Percentiles rank a stretch among this genome's conserved stretches.
Evolutionary conservation across 1,140 invertebrate genomes (phyloP).

Genomic region (Holcopasites calliopsidis): DNA sequence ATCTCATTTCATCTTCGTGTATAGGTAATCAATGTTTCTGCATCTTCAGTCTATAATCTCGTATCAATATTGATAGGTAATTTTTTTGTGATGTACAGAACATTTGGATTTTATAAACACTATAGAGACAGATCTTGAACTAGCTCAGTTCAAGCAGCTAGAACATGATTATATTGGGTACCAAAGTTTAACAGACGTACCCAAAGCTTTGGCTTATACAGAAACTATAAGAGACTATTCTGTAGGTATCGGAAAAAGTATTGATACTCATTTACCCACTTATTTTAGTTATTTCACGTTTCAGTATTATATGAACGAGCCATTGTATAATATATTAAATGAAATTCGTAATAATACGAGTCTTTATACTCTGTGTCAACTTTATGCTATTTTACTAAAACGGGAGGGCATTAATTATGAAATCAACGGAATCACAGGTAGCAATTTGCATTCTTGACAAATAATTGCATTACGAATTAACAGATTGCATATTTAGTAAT

Average conservation of each 20-base stretch:
- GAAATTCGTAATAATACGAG: slow-evolving; percentile 85
- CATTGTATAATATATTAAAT: slow-evolving; percentile 87
- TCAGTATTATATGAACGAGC: slow-evolving; percentile 80
- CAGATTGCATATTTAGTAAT: too few relatives aligned
- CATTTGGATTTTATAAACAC: slow-evolving; percentile 97
- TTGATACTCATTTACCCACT: not conserved
- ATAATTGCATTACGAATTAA: too few relatives aligned
- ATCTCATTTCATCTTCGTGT: slow-evolving; percentile 96
- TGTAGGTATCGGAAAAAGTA: slow-evolving; percentile 76
- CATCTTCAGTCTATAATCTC: not conserved
- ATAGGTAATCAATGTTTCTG: slow-evolving; percentile 83
- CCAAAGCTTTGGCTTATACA: slow-evolving; percentile 87
- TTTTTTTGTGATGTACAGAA: slow-evolving; percentile 82
- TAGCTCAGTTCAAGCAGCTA: slow-evolving; percentile 91
- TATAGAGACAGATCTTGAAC: slow-evolving; percentile 85
- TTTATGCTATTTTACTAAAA: slow-evolving; percentile 91
- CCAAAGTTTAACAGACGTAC: slow-evolving; percentile 97
- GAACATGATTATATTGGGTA: slow-evolving; percentile 96
- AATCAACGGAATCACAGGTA: slow-evolving; percentile 82
- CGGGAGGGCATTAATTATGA: slow-evolving; percentile 91
- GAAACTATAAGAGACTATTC: slow-evolving; percentile 83
- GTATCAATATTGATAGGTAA: slow-evolving; percentile 27
- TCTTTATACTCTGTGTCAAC: slow-evolving; percentile 89
- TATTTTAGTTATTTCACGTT: slow-evolving; percentile 45
- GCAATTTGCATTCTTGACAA: slow-evolving; percentile 14